Evolutionary conservation across 2,888 invertebrate genomes (phyloP).

Genomic region (Falcaria lacertinaria): DNA sequence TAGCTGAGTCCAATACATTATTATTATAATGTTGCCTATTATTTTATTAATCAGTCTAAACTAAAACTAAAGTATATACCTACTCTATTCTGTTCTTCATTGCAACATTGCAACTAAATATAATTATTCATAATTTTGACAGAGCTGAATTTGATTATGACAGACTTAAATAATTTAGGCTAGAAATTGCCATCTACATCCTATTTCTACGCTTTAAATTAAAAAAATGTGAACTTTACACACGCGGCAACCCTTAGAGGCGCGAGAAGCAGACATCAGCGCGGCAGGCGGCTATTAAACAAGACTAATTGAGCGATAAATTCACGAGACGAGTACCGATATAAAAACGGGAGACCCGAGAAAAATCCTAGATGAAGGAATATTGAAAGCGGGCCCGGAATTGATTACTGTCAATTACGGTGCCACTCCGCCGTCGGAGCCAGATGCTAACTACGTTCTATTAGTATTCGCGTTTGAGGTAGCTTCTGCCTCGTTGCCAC

Average conservation of each 20-base stretch:
- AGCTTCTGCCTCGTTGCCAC: slow-evolving; percentile 3
- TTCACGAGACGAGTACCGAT: slow-evolving; percentile 73
- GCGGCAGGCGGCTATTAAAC: slow-evolving; percentile 79
- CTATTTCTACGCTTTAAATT: not conserved
- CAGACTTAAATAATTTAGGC: no score
- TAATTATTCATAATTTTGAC: no score
- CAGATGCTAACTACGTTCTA: slow-evolving; percentile 59
- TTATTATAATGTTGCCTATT: no score
- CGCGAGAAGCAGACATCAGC: slow-evolving; percentile 77
- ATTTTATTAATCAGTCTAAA: no score
- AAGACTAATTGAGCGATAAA: slow-evolving; percentile 82
- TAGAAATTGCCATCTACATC: no score
- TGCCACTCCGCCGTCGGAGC: slow-evolving; percentile 54
- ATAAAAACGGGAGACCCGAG: slow-evolving; percentile 70
- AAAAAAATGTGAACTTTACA: slow-evolving; percentile 3
- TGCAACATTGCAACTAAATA: no score
- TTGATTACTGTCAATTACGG: slow-evolving; percentile 78
- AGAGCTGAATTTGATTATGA: no score
- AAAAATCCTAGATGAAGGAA: slow-evolving; percentile 70
- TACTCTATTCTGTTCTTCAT: no score
- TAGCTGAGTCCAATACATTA: no score
- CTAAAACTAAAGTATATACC: no score
- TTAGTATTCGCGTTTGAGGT: slow-evolving; percentile 28
- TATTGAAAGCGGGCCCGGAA: slow-evolving; percentile 76
- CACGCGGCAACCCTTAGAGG: slow-evolving; percentile 57